phyloP scores from a whole-genome alignment of 2,113 vertebrate genomes.

The Scopus umbretta region DNA sequence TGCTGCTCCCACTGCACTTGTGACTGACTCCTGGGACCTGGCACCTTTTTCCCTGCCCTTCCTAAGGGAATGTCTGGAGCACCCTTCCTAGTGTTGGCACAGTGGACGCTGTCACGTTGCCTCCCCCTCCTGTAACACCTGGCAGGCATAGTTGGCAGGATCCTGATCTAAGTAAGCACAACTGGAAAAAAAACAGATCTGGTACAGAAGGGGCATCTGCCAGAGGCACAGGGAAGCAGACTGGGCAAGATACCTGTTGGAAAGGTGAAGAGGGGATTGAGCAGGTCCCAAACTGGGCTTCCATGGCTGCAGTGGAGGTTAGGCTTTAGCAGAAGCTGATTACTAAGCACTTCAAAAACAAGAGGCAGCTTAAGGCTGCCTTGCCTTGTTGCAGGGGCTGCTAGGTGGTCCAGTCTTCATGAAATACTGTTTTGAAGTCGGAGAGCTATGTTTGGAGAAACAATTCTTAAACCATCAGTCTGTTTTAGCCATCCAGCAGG shows the following conservation, averaged over 20 bases:
- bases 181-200: neutral
- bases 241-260: no score
- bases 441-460: neutral
- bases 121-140: neutral
- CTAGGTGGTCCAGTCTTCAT: neutral
- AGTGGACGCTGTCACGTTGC: neutral
- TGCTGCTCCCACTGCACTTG: neutral
- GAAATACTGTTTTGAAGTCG: neutral
- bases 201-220: neutral
- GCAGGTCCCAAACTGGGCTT: neutral
- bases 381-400: neutral
- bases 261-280: neutral
- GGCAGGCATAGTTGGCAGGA: no score
- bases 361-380: neutral
- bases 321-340: neutral
- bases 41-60: neutral
- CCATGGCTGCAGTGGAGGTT: neutral
- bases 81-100: neutral
- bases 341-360: neutral
- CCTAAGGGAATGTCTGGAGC: neutral
- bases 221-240: neutral
- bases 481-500: neutral
- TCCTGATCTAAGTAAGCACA: neutral
- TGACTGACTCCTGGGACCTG: neutral
- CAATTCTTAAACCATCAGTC: neutral